Conservation (phyloP, 1,140 invertebrate genomes). For the Bathynomus jamesi region DNA sequence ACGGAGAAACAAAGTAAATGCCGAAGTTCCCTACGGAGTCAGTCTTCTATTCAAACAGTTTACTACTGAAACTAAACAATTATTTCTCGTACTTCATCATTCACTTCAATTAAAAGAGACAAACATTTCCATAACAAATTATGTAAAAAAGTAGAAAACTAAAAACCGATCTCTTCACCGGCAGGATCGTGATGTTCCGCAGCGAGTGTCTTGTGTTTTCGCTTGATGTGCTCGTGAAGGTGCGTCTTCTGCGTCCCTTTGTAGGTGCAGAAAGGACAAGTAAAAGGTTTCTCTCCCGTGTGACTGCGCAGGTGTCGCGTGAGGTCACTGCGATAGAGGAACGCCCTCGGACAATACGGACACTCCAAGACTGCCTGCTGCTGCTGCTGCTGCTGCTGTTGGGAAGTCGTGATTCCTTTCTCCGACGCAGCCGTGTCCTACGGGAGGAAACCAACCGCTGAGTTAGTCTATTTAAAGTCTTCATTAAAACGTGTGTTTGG, state of each 20-base stretch:
- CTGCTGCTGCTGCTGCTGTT: not conserved
- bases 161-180: not conserved
- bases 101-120: too few relatives aligned
- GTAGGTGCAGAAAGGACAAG: constrained; percentile 14
- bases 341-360: not conserved
- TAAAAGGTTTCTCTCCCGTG: constrained; percentile 16
- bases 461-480: too few relatives aligned
- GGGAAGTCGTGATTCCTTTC: too few relatives aligned
- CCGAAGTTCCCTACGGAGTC: too few relatives aligned
- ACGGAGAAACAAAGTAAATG: too few relatives aligned
- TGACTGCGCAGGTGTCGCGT: constrained; percentile 8
- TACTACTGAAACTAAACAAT: too few relatives aligned
- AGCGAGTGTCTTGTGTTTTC: not conserved
- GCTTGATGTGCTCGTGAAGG: constrained; percentile 1
- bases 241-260: constrained; percentile 12
- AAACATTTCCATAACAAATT: not conserved
- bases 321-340: not conserved
- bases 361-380: not conserved
- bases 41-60: too few relatives aligned
- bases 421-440: too few relatives aligned
- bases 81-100: too few relatives aligned
- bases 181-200: not conserved
- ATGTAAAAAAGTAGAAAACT: not conserved
- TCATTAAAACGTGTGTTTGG: too few relatives aligned
- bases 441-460: too few relatives aligned